A percentile compares a stretch with the other conserved stretches of the same genome.
Conservation (phyloP, 2,888 invertebrate genomes). For the Tipula unca region DNA sequence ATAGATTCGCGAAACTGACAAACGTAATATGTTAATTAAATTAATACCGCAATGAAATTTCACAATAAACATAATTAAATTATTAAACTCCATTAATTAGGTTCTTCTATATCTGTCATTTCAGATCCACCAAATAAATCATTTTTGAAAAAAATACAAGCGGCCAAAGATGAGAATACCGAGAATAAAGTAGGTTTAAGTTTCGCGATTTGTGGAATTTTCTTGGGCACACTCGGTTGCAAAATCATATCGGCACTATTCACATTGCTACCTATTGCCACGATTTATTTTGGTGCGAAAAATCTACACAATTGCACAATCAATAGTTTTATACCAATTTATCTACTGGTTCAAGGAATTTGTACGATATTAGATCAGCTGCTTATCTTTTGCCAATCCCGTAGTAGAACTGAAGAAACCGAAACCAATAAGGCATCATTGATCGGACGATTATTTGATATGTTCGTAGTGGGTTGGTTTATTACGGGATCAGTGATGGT, state of each 20-base stretch:
- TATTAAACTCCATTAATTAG: too few species aligned
- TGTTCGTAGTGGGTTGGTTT: background rate
- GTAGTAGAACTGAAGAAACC: background rate
- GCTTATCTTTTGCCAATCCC: background rate
- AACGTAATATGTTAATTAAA: too few species aligned
- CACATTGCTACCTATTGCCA: background rate
- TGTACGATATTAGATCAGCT: background rate
- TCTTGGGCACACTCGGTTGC: background rate
- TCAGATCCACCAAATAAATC: too few species aligned
- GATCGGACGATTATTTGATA: background rate
- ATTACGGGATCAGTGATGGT: background rate
- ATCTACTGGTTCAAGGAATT: background rate
- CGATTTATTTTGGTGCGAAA: background rate
- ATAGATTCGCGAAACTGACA: too few species aligned
- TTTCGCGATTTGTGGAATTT: background rate
- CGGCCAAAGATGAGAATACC: too few species aligned
- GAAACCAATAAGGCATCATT: background rate
- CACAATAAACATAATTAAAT: too few species aligned
- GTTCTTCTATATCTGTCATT: too few species aligned
- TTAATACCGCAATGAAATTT: too few species aligned
- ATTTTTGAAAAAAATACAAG: too few species aligned
- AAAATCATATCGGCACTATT: background rate
- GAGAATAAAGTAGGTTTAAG: background rate
- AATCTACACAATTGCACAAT: background rate
- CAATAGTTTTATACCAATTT: background rate